Evolutionary conservation across 2,797 vertebrate species (phyloP).

Genomic region (Ateles fusciceps): DNA sequence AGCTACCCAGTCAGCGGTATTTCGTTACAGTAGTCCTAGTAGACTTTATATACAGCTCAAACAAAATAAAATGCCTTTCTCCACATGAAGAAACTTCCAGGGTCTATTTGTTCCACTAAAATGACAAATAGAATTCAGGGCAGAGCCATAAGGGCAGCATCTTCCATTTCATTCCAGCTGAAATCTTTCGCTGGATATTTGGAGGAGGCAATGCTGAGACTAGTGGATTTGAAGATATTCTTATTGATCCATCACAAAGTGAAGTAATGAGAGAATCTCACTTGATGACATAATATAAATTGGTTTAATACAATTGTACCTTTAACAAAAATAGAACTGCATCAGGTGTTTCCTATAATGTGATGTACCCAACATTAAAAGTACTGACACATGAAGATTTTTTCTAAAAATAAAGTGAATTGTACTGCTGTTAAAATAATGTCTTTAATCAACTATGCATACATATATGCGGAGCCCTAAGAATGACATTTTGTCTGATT

Average conservation of each 20-base stretch:
- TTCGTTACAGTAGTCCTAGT: background rate
- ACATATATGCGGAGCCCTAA: background rate
- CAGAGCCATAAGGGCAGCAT: constrained; percentile 90
- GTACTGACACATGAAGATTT: background rate
- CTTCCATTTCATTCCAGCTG: constrained; percentile 92
- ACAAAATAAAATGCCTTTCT: constrained; percentile 92
- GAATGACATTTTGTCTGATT: background rate
- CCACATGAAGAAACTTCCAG: constrained; percentile 92
- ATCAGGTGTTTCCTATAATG: background rate
- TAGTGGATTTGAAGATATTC: constrained; percentile 92
- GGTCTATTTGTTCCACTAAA: constrained; percentile 92
- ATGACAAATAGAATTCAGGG: constrained; percentile 94
- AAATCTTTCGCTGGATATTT: constrained; percentile 89
- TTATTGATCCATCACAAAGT: constrained; percentile 90
- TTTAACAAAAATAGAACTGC: background rate
- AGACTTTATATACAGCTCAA: constrained; percentile 86
- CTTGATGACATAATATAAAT: constrained; percentile 91
- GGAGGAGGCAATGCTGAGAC: constrained; percentile 88
- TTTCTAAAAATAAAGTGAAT: background rate
- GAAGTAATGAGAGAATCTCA: constrained; percentile 93
- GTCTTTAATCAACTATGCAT: background rate
- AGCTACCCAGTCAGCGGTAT: background rate
- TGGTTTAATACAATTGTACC: constrained; percentile 82
- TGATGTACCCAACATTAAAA: background rate
- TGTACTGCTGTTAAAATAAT: background rate